These are phyloP conservation scores for Phataginus tetradactyla DNA, from an alignment of 2,797 vertebrate genomes.

Conservation along the genomic window DNA sequence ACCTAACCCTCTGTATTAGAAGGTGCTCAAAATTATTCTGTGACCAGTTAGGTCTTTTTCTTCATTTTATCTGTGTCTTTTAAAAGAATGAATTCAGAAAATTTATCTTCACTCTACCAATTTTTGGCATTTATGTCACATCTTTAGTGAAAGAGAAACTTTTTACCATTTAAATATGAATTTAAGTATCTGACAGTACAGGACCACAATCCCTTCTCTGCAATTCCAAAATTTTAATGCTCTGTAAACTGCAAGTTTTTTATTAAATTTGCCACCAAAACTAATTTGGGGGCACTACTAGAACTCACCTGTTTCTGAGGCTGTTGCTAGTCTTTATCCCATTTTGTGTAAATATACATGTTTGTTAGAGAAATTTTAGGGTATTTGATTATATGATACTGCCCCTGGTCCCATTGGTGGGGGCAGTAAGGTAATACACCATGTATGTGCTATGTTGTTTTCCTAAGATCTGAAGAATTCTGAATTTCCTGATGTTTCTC, in stretches of 20 bases:
- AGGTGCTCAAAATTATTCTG: slow-evolving; percentile 53
- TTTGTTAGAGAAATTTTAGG: slow-evolving; percentile 55
- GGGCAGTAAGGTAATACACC: neutral
- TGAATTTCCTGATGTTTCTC: slow-evolving; percentile 60
- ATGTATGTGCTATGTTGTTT: neutral
- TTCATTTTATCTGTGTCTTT: slow-evolving; percentile 56
- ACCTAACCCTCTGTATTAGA: slow-evolving; percentile 27
- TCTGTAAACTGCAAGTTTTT: slow-evolving; percentile 15
- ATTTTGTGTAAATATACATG: slow-evolving; percentile 48
- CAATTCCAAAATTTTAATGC: slow-evolving; percentile 45
- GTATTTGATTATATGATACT: slow-evolving; percentile 35
- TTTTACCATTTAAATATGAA: slow-evolving; percentile 43
- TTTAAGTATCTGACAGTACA: slow-evolving; percentile 32
- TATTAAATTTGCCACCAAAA: slow-evolving; percentile 19
- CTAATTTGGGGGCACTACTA: slow-evolving; percentile 22
- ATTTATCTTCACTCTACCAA: slow-evolving; percentile 24
- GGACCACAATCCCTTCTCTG: neutral
- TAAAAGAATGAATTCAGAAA: slow-evolving; percentile 55
- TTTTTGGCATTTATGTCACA: slow-evolving; percentile 46
- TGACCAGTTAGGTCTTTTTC: slow-evolving; percentile 17
- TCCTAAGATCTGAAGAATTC: slow-evolving; percentile 31
- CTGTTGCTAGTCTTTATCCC: slow-evolving; percentile 16
- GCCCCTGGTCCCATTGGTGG: neutral
- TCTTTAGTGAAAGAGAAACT: slow-evolving; percentile 44
- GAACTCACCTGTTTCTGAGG: neutral